Conservation (phyloP, 2,113 vertebrate genomes). For the Lontra canadensis region DNA sequence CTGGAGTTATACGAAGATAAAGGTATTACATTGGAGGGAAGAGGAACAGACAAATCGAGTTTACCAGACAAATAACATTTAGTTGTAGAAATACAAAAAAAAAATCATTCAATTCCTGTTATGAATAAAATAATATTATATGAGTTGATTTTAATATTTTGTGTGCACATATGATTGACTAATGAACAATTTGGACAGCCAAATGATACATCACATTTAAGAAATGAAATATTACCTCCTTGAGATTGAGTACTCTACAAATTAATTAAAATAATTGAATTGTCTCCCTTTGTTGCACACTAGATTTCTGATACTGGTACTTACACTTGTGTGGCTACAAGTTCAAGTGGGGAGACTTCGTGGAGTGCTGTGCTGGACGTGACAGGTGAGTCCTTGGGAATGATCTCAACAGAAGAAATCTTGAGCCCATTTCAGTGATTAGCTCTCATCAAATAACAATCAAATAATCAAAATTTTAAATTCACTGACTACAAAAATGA, state of each 20-base stretch:
- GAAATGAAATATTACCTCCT: neutral
- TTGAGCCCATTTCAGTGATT: neutral
- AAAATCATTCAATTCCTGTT: neutral
- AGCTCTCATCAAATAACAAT: neutral
- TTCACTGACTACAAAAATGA: neutral
- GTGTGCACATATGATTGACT: neutral
- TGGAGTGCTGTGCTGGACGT: conserved; percentile 98
- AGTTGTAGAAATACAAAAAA: neutral
- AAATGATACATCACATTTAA: neutral
- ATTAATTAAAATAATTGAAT: neutral
- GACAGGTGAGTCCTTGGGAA: conserved; percentile 87
- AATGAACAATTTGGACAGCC: neutral
- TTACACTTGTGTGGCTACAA: conserved; percentile 98
- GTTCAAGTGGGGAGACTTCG: conserved; percentile 97
- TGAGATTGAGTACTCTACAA: neutral
- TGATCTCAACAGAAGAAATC: neutral
- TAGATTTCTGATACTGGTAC: conserved; percentile 92
- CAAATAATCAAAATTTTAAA: neutral
- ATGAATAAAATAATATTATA: neutral
- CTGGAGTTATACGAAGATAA: neutral
- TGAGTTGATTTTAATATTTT: neutral
- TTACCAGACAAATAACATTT: neutral
- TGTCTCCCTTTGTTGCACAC: neutral
- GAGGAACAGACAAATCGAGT: neutral
- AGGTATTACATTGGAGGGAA: neutral